A percentile compares a stretch with the other conserved stretches of the same genome.
phyloP scores from a whole-genome alignment of 1,140 invertebrate species.

The Cherax destructor region DNA sequence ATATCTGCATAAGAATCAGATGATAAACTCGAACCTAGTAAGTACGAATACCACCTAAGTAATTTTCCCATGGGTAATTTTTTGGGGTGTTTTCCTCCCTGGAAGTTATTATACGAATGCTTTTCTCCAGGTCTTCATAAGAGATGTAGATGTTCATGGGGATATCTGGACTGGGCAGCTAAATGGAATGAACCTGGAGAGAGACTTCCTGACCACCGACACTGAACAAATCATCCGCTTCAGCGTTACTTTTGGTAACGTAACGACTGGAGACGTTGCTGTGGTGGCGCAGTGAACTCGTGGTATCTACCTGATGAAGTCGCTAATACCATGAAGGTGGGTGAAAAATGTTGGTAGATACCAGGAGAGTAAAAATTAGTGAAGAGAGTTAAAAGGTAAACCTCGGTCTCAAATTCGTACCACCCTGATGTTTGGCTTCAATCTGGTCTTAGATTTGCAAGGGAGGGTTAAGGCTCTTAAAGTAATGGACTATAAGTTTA shows the following conservation, averaged over 20 bases:
- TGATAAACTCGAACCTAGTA: background rate
- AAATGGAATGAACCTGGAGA: conserved; percentile 12
- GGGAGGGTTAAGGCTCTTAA: no score
- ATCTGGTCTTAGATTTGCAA: no score
- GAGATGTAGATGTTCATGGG: conserved; percentile 4
- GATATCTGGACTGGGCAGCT: conserved; percentile 3
- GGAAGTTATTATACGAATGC: no score
- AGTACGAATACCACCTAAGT: background rate
- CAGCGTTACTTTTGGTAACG: background rate
- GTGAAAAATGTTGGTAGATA: background rate
- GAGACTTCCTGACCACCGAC: conserved; percentile 32
- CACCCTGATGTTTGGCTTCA: no score
- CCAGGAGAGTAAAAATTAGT: background rate
- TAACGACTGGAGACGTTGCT: background rate
- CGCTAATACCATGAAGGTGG: conserved; percentile 27
- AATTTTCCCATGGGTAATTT: no score
- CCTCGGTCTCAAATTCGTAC: background rate
- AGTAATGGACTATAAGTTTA: no score
- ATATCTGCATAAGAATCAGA: conserved; percentile 30
- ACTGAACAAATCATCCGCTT: background rate
- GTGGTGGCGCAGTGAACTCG: conserved; percentile 19
- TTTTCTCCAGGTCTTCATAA: conserved; percentile 17
- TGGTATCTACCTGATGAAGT: conserved; percentile 32
- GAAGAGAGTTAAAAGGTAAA: background rate
- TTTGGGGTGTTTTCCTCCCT: no score